Evolutionary conservation across 2,113 vertebrate species (phyloP), one percentile per base, ranked within the genome.

Genomic region (Callorhinus ursinus): DNA sequence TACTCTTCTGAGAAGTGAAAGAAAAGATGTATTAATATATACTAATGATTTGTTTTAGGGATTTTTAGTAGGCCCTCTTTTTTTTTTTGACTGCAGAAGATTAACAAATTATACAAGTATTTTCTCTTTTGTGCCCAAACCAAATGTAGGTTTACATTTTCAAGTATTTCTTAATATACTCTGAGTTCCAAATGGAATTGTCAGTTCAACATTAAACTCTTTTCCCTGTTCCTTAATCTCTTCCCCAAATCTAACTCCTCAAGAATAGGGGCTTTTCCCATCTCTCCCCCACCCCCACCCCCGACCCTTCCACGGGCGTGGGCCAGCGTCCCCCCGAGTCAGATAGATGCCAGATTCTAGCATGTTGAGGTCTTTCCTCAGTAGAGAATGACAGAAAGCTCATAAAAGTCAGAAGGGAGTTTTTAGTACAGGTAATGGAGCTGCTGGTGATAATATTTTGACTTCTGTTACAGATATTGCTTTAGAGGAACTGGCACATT

Each of bases 91-190:
- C 5, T 31, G n/a, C 31, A 24, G 5, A 81, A 67, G 46, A 82
- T 33, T 67, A 86, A 77, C 36, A 76, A 59, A 81, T 67, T 67
- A 76, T 49, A 51, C 21, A 83, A 24, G 39, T 76, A 46, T 80
- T 88, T 74, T 94, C 59, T 84, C n/a, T 81, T 96, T 93, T 87
- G n/a, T 46, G n/a, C 18, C 5, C 69, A 89, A 93, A 81, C 26
- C 57, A 95, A 83, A 95, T 90, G 26, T 42, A 74, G 36, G 13
- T 84, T 96, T 87, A 31, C 53, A 83, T 94, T 89, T 95, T 89
- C 67, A 83, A 57, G 22, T 59, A 79, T 24, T 79, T 81, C 77
- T 84, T 90, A 33, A 36, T 86, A 15, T 76, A 51, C 18, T 76
- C 19, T 74, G 93, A 28, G 10, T 59, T 24, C 39, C 67, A 79